These are phyloP conservation scores for Distichodus sexfasciatus DNA, from an alignment of 2,797 vertebrate species.

Conservation along the genomic window DNA sequence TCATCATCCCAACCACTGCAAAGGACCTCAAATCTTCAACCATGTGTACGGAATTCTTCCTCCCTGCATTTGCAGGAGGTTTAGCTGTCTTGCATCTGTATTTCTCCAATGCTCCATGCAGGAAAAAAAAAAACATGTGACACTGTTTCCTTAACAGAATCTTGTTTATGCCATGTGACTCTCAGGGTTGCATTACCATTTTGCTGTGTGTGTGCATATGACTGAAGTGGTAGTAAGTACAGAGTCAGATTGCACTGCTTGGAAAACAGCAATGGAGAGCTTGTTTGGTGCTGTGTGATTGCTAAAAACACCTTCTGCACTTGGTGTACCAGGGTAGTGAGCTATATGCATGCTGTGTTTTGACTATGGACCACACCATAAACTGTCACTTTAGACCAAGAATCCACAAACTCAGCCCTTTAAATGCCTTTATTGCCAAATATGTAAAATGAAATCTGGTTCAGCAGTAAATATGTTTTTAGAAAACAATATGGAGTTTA, in stretches of 20 bases:
- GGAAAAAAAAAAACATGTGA: conserved; percentile 27
- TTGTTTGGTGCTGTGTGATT: conserved; percentile 2
- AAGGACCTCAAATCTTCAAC: no score
- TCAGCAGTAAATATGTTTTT: no score
- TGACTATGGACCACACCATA: no score
- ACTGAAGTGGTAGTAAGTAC: conserved; percentile 5
- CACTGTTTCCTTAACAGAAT: conserved; percentile 37
- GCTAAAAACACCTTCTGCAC: background rate
- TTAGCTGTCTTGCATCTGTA: conserved; percentile 3
- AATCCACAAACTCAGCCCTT: no score
- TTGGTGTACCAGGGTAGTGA: no score
- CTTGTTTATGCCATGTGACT: conserved; percentile 44
- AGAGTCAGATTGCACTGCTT: conserved; percentile 28
- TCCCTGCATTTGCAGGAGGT: conserved; percentile 14
- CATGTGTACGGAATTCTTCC: background rate
- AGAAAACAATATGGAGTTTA: no score
- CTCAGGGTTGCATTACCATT: conserved; percentile 11
- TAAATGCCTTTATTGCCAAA: no score
- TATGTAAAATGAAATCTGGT: no score
- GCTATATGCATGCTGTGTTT: no score
- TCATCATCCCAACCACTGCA: no score
- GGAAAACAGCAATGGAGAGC: conserved; percentile 27
- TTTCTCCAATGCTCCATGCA: conserved; percentile 4
- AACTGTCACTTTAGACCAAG: no score
- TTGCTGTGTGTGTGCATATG: background rate